Evolutionary conservation across 1,140 invertebrate species (phyloP).

Genomic region (Chymomyza costata): DNA sequence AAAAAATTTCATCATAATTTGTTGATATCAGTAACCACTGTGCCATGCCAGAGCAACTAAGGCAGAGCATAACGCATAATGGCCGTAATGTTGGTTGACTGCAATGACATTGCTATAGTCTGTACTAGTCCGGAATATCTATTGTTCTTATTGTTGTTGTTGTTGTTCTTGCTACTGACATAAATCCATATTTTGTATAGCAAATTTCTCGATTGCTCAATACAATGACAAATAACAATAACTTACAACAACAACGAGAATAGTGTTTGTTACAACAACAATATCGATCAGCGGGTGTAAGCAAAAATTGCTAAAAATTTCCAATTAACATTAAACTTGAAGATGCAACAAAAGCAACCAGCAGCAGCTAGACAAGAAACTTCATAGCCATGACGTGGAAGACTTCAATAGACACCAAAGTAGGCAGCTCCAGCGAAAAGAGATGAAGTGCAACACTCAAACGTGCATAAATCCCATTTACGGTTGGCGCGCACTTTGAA

Average conservation of each 20-base stretch:
- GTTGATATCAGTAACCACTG: background rate
- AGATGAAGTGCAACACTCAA: slow-evolving; percentile 24
- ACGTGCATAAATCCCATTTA: slow-evolving; percentile 56
- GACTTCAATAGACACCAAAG: slow-evolving; percentile 1
- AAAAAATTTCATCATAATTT: no score
- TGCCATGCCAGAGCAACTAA: background rate
- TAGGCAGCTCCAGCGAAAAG: slow-evolving; percentile 10
- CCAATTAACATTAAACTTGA: slow-evolving; percentile 62
- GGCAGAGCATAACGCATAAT: slow-evolving; percentile 33
- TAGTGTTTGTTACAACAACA: background rate
- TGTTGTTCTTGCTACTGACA: slow-evolving; percentile 43
- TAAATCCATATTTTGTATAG: slow-evolving; percentile 67
- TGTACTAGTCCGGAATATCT: slow-evolving; percentile 25
- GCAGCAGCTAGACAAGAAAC: slow-evolving; percentile 17
- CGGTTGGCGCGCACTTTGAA: slow-evolving; percentile 32
- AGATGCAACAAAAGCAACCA: background rate
- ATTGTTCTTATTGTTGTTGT: slow-evolving; percentile 10
- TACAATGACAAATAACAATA: slow-evolving; percentile 18
- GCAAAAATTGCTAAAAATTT: slow-evolving; percentile 62
- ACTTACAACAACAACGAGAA: background rate
- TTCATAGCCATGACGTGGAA: background rate
- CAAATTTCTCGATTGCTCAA: slow-evolving; percentile 61
- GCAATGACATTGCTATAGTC: slow-evolving; percentile 23
- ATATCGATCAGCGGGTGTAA: background rate
- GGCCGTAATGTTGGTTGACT: slow-evolving; percentile 36